Base-by-base conservation (phyloP, 2,888 invertebrate genomes). In the Mactromeris polynyma region DNA sequence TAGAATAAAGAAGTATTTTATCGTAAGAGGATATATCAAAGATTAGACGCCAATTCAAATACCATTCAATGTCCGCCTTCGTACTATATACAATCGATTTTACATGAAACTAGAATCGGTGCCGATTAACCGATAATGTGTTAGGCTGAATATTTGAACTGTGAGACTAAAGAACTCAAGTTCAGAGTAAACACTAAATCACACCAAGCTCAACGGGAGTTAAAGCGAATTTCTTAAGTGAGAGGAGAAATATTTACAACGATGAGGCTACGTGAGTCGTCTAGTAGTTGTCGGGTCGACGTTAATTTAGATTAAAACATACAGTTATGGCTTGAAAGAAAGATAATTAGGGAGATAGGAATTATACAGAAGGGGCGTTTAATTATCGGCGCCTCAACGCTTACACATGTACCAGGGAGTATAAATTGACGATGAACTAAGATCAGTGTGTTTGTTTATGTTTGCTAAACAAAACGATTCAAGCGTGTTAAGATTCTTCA, bases 101-200 rank as follows among this genome's bases (percentile, higher is more conserved):
- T 73, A 36, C 33, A 36, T 21, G 73, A 73, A 36, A 2, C 33
- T 73, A 36, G 36, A 73, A 73, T 73, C 73, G 73, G 73, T 73
- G 36, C 36, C 73, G 73, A 73, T 73, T 73, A 36, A 36, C 36
- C 73, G 73, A 73, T 73, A 73, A 73, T 4, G 7, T 64, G 58
- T 64, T 64, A n/a, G 26, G 58, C 26, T 46, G 46, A 46, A 46
- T 46, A 46, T 46, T 46, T 64, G 58, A 64, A n/a, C 58, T 64
- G 6, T 9, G 26, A 11, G 58, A n/a, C 58, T 64, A 9, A 64
- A 26, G 26, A n/a, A 0, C 58, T 64, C 11, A 64, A 26, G n/a
- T 64, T 64, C 58, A 26, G 58, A 26, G 58, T 11, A 64, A 64
- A 26, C 58, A 26, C 21, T 64, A 64, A n/a, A 64, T 64, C 58